phyloP scores from a whole-genome alignment of 2,797 vertebrate genomes.

The Cephalopachus bancanus region DNA sequence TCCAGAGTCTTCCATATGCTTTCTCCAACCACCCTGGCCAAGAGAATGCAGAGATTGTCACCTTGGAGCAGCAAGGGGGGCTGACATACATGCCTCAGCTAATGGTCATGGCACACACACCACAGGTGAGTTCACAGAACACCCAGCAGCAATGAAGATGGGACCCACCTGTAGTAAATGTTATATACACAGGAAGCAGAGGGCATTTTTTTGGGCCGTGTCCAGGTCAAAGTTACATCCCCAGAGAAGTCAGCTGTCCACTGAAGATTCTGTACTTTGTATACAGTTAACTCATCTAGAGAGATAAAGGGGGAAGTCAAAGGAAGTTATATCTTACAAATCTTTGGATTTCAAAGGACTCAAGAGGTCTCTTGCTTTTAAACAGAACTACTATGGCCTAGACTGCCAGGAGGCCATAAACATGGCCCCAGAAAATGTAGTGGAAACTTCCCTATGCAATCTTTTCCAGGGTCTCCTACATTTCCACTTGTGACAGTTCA shows the following conservation, averaged over 20 bases:
- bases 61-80: fast-evolving
- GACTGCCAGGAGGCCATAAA: not conserved
- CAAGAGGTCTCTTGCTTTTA: not conserved
- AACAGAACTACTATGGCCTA: not conserved
- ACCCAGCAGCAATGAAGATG: fast-evolving
- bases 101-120: fast-evolving
- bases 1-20: conserved; percentile 95
- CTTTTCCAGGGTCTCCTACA: not conserved
- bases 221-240: conserved; percentile 95
- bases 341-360: not conserved
- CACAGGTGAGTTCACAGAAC: not conserved
- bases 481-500: not conserved
- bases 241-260: conserved; percentile 95
- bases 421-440: not conserved
- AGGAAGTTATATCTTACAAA: not conserved
- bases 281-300: conserved; percentile 93
- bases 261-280: conserved; percentile 97
- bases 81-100: fast-evolving
- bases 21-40: conserved; percentile 91
- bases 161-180: conserved; percentile 94
- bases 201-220: conserved; percentile 95
- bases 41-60: not conserved
- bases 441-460: not conserved
- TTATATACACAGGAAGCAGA: conserved; percentile 93
- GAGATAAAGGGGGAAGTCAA: not conserved